phyloP scores from a whole-genome alignment of 2,888 invertebrate species.

The Drosophila subquinaria region DNA sequence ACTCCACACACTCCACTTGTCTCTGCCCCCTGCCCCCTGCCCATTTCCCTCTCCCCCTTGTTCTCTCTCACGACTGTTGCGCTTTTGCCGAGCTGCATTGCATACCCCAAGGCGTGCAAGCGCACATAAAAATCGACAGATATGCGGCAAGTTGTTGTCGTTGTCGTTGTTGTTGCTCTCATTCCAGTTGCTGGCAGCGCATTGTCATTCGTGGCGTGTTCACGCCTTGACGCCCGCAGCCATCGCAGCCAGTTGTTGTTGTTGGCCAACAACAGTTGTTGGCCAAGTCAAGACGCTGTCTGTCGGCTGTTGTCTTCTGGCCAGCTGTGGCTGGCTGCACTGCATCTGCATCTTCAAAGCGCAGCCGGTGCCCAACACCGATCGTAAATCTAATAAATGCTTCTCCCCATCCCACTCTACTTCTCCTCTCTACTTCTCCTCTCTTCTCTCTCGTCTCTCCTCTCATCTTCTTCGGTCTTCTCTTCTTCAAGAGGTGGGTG shows the following conservation, averaged over 20 bases:
- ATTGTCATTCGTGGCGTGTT: constrained; percentile 80
- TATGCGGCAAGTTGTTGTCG: constrained; percentile 61
- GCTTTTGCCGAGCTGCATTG: constrained; percentile 59
- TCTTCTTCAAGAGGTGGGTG: not conserved
- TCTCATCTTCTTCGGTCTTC: not conserved
- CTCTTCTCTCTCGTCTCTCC: too few species aligned
- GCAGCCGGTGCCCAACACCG: constrained; percentile 50
- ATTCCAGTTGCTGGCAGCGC: constrained; percentile 50
- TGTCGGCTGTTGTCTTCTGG: constrained; percentile 1
- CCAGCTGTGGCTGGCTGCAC: constrained; percentile 33
- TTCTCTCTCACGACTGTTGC: not conserved
- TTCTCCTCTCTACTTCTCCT: not conserved
- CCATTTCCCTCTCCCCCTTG: not conserved
- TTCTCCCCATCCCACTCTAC: not conserved
- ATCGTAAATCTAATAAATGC: constrained; percentile 83
- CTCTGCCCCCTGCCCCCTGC: not conserved
- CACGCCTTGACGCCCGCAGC: constrained; percentile 81
- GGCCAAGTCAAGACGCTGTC: constrained; percentile 7
- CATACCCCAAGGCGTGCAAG: constrained; percentile 82
- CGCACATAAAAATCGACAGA: constrained; percentile 84
- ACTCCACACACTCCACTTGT: not conserved
- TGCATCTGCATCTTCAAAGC: constrained; percentile 76
- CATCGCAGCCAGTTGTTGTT: constrained; percentile 30
- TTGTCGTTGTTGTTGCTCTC: constrained; percentile 33
- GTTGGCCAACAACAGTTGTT: constrained; percentile 4